Conservation (phyloP, 1,140 invertebrate species). For the Paraescarpia echinospica region DNA sequence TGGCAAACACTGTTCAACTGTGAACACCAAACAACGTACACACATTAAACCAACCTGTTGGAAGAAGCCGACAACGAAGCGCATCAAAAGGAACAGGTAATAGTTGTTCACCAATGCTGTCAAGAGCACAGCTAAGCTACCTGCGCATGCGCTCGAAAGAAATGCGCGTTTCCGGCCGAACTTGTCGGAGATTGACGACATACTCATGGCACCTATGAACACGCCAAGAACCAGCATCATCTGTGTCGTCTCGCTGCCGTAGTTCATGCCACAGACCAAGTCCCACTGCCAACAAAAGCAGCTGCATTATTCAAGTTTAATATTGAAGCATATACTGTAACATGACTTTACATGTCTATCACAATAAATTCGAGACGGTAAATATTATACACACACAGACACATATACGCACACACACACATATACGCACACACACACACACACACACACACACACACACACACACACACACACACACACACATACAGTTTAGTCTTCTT, state of each 20-base stretch:
- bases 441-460: too few relatives aligned
- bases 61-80: constrained; percentile 49
- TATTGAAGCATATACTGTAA: too few relatives aligned
- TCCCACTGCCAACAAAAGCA: constrained; percentile 44
- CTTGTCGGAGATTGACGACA: constrained; percentile 80
- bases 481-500: too few relatives aligned
- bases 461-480: too few relatives aligned
- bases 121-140: constrained; percentile 38
- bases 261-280: constrained; percentile 49
- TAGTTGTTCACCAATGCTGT: constrained; percentile 42
- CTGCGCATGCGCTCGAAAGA: constrained; percentile 52
- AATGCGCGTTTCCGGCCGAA: constrained; percentile 54
- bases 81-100: constrained; percentile 44
- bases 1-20: too few relatives aligned
- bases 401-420: too few relatives aligned
- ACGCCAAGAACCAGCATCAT: constrained; percentile 82
- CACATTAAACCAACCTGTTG: constrained; percentile 36
- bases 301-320: too few relatives aligned
- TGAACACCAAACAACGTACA: too few relatives aligned
- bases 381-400: too few relatives aligned
- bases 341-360: too few relatives aligned
- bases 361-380: too few relatives aligned
- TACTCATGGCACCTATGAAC: constrained; percentile 75
- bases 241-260: constrained; percentile 63
- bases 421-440: too few relatives aligned